Base-by-base conservation (phyloP, 2,113 vertebrate genomes). In the Aldabrachelys gigantea region DNA sequence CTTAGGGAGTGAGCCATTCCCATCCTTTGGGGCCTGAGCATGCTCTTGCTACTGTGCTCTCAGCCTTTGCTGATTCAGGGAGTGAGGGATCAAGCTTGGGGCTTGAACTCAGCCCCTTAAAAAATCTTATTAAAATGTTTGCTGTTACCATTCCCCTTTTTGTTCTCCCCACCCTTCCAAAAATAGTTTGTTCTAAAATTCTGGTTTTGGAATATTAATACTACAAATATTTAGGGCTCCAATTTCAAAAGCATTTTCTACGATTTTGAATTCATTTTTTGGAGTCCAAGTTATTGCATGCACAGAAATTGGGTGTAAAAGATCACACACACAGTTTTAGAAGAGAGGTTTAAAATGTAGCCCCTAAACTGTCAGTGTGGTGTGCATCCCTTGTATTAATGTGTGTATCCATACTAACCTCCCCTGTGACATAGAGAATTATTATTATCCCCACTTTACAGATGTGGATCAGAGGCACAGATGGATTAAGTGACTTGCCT, bases 41-140 rank as follows among this genome's bases (percentile, higher is more conserved):
- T 0, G 0, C 59, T 89, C 89, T 24, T 29, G 12, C 1, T 0
- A 31, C 80, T 69, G n/a, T 9, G 38, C 5, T 16, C 0, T 0
- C 19, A 27, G 65, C 27, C 22, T n/a, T 31, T 59, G 22, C 69
- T 59, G 44, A 16, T 27, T 65, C 69, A 44, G 17, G 14, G 62
- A n/a, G 24, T 38, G 14, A 83, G 54, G 5, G 88, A 38, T 5
- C 49, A 79, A 87, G 50, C 41, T 92, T 82, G 6, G 1, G 49
- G 29, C 10, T 16, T 7, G 1, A n/a, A 52, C 25, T 85, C 75
- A 91, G 4, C 44, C 52, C 29, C 72, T 31, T n/a, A 24, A 12
- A 88, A 82, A 80, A 86, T 52, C 62, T n/a, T 47, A 4, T 0
- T 92, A 54, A 84, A 19, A 50, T 57, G 14, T 83, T 53, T 65